Evolutionary conservation across 2,888 invertebrate genomes (phyloP).

Genomic region (Gisinianus flammeolus): DNA sequence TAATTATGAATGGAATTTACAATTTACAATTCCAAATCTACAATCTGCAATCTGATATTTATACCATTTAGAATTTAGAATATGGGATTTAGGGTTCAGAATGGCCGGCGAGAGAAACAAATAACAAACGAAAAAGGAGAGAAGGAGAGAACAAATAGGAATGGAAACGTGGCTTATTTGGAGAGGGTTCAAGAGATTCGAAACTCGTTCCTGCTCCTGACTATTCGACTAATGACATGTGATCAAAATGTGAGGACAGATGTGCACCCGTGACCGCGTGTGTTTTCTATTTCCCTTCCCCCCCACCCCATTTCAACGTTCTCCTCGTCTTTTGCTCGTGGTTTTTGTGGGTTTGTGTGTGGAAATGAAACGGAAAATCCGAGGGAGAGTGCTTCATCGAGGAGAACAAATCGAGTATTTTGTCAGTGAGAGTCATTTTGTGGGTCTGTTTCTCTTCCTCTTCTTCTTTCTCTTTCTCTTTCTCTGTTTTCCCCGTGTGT

Average conservation of each 20-base stretch:
- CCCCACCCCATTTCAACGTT: too few species aligned
- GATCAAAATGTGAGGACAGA: too few species aligned
- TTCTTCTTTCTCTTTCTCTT: neutral
- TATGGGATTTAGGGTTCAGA: too few species aligned
- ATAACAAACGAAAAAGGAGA: too few species aligned
- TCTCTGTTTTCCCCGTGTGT: neutral
- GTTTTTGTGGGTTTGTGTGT: neutral
- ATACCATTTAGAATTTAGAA: neutral
- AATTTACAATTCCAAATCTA: neutral
- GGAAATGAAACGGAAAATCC: neutral
- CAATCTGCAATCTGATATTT: neutral
- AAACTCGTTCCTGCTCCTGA: neutral
- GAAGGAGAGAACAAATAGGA: too few species aligned
- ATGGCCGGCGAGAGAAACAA: too few species aligned
- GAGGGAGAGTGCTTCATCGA: neutral
- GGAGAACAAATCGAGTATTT: neutral
- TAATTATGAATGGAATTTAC: too few species aligned
- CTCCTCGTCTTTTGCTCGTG: too few species aligned
- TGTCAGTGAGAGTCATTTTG: neutral
- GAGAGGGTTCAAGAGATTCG: neutral
- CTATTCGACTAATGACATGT: too few species aligned
- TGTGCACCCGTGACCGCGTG: neutral
- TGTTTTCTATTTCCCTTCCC: too few species aligned
- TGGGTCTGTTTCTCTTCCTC: neutral
- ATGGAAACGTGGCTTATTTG: neutral